Percentiles rank a stretch among this genome's conserved stretches.
Evolutionary conservation across 2,113 vertebrate species (phyloP).

Genomic region (Raja brachyura): DNA sequence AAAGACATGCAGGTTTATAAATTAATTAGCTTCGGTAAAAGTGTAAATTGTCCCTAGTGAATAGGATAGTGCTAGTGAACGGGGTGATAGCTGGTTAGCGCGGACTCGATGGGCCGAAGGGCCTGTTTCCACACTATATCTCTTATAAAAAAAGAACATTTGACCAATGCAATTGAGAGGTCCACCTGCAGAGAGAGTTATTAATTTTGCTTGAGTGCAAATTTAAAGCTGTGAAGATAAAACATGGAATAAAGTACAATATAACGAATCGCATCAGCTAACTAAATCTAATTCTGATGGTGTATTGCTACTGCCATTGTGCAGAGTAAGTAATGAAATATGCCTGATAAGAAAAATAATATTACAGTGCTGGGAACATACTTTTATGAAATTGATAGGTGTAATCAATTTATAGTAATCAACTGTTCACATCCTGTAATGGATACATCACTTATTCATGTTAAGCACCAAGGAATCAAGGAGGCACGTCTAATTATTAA

Average conservation of each 20-base stretch:
- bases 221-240: background rate
- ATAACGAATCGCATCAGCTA: background rate
- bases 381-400: background rate
- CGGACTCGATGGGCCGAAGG: too few relatives aligned
- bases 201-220: background rate
- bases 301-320: background rate
- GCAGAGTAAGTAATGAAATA: background rate
- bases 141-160: background rate
- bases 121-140: too few relatives aligned
- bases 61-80: too few relatives aligned
- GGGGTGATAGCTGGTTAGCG: too few relatives aligned
- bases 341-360: background rate
- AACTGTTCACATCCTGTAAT: background rate
- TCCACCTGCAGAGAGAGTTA: background rate
- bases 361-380: background rate
- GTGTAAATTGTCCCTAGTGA: too few relatives aligned
- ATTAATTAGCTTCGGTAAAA: too few relatives aligned
- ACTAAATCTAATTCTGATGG: background rate
- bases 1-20: too few relatives aligned
- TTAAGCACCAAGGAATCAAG: background rate
- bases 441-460: background rate
- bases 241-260: background rate
- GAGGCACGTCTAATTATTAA: background rate
- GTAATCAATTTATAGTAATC: background rate
- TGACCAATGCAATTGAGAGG: background rate